Conservation (phyloP, 2,888 invertebrate species). For the Agrochola circellaris region DNA sequence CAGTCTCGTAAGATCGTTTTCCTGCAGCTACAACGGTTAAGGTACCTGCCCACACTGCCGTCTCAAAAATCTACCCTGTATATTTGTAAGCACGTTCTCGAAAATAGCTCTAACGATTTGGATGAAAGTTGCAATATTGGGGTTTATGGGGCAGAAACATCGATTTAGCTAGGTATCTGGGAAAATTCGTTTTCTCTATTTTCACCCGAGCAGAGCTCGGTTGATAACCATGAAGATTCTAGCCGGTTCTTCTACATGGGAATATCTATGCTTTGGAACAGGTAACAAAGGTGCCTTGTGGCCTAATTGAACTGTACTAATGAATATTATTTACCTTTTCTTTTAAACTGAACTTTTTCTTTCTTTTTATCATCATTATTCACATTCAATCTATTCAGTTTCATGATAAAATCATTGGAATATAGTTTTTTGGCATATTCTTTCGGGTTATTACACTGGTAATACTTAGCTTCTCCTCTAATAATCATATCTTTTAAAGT, state of each 20-base stretch:
- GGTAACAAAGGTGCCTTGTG: background rate
- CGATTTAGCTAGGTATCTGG: no score
- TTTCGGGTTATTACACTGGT: constrained; percentile 49
- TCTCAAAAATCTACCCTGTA: no score
- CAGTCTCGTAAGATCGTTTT: no score
- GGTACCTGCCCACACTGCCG: no score
- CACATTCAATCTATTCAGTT: constrained; percentile 1
- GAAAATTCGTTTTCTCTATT: no score
- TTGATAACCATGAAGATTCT: background rate
- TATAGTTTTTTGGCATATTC: background rate
- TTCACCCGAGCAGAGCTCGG: no score
- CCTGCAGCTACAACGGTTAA: no score
- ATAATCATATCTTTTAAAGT: constrained; percentile 55
- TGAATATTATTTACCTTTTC: constrained; percentile 20
- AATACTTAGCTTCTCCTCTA: constrained; percentile 62
- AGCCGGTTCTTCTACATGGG: background rate
- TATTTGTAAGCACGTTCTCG: no score
- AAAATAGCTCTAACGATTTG: no score
- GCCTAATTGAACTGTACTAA: background rate
- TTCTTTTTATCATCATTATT: background rate
- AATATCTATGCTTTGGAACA: background rate
- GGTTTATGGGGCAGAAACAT: no score
- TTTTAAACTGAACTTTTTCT: background rate
- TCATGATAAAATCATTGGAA: constrained; percentile 6
- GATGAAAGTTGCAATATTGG: no score